Base-by-base conservation (phyloP, 1,140 invertebrate species). In the Coelopa frigida region DNA sequence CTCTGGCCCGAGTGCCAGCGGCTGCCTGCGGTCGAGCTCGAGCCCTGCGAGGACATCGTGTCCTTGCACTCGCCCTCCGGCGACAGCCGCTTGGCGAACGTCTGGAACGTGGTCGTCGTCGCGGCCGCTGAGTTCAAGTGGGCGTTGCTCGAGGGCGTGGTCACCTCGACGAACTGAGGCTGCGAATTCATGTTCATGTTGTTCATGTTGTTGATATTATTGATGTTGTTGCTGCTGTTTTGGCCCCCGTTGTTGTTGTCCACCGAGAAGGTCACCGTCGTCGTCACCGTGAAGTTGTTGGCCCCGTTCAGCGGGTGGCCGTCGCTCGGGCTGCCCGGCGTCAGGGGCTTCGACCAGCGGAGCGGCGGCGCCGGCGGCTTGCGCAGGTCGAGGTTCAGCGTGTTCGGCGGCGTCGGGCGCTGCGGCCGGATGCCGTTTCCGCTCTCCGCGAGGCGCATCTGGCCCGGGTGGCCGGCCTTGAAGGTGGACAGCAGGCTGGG, bases 361-460 rank as follows among this genome's bases (percentile, higher is more conserved):
- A 79, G 71, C 0, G 80, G 80, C 20, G 80, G 80, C 11, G 78
- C 77, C 15, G 79, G 79, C 27, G 78, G 63, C 54, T 64, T 69
- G 35, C 47, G 73, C 71, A 66, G 71, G 71, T 61, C 78, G 44
- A 89, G 74, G 71, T 87, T 88, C 49, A 89, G 69, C 14, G 86
- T 88, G 59, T 87, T 88, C 5, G 86, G 86, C 51, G 85, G 83
- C 46, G 84, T 85, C 0, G 85, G 85, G 56, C 85, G 73, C n/a
- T 81, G 80, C 29, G 80, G 80, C 59, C 81, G 71, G 32, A 78
- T 55, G 49, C 36, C 48, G 35, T 50, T 37, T 10, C 50, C 52
- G 18, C 32, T 36, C 26, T 36, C 32, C 22, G 26, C 31, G 24
- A 31, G 11, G 5, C 45, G 21, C 20, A 39, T 17, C n/a, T 14